phyloP scores from a whole-genome alignment of 2,797 vertebrate species.

The Centroberyx gerrardi region DNA sequence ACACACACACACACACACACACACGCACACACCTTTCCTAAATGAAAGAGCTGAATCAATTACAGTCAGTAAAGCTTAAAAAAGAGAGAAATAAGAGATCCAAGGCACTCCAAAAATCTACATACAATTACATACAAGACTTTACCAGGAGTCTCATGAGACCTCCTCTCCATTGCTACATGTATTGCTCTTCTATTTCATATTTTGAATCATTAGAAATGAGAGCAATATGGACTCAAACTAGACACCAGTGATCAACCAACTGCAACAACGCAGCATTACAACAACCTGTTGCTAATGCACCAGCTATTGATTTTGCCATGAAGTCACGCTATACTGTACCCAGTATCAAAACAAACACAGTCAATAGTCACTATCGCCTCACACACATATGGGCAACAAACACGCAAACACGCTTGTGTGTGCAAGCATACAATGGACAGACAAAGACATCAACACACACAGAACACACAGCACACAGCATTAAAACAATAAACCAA shows the following conservation, averaged over 20 bases:
- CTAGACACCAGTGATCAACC: background rate
- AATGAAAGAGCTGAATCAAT: background rate
- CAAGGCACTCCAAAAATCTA: too few relatives aligned
- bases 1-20: conserved; percentile 1
- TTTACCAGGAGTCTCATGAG: too few relatives aligned
- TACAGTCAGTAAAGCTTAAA: conserved; percentile 16
- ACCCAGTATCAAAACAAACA: background rate
- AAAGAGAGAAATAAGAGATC: too few relatives aligned
- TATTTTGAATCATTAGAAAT: background rate
- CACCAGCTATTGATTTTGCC: background rate
- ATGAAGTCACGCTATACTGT: too few relatives aligned
- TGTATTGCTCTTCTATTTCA: too few relatives aligned
- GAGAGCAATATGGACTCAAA: background rate
- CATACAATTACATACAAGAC: too few relatives aligned
- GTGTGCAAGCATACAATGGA: background rate
- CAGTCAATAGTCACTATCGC: background rate
- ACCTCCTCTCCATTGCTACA: too few relatives aligned
- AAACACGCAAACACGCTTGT: background rate
- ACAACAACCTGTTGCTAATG: background rate
- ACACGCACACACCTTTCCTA: too few relatives aligned
- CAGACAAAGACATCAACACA: background rate
- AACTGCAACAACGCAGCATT: too few relatives aligned
- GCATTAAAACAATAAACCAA: background rate
- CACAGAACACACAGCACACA: too few relatives aligned
- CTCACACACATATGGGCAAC: background rate